These are phyloP conservation scores for Pomatostomus ruficeps DNA, from an alignment of 2,113 vertebrate genomes.

Conservation along the genomic window DNA sequence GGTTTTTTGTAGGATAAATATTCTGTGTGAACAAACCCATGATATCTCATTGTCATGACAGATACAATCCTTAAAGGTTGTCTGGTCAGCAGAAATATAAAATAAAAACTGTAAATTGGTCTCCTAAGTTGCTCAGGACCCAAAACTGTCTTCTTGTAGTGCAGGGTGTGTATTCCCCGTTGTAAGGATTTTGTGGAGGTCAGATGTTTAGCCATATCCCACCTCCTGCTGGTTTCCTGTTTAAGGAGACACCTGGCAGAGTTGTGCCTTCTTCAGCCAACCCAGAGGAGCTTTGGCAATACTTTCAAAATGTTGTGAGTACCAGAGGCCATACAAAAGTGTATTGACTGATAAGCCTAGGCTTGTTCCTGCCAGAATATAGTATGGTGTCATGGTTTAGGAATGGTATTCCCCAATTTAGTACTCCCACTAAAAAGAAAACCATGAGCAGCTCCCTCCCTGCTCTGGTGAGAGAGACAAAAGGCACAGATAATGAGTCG, in stretches of 20 bases:
- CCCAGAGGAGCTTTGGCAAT: not conserved
- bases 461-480: not conserved
- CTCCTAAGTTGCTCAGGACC: not conserved
- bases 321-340: not conserved
- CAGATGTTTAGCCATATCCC: not conserved
- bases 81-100: not conserved
- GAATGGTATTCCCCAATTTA: not conserved
- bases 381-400: not conserved
- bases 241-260: not conserved
- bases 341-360: not conserved
- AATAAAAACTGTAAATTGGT: not conserved
- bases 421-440: not conserved
- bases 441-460: fast-evolving
- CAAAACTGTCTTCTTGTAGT: not conserved
- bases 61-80: not conserved
- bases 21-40: not conserved
- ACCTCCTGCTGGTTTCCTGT: not conserved
- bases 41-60: not conserved
- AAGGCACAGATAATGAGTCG: not conserved
- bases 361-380: not conserved
- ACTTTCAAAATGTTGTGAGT: not conserved
- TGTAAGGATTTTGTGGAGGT: not conserved
- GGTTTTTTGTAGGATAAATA: not conserved
- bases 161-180: not conserved
- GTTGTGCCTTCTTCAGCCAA: not conserved